Percentiles rank a stretch among this genome's conserved stretches.
Conservation (phyloP, 2,113 vertebrate species). For the Origma solitaria region DNA sequence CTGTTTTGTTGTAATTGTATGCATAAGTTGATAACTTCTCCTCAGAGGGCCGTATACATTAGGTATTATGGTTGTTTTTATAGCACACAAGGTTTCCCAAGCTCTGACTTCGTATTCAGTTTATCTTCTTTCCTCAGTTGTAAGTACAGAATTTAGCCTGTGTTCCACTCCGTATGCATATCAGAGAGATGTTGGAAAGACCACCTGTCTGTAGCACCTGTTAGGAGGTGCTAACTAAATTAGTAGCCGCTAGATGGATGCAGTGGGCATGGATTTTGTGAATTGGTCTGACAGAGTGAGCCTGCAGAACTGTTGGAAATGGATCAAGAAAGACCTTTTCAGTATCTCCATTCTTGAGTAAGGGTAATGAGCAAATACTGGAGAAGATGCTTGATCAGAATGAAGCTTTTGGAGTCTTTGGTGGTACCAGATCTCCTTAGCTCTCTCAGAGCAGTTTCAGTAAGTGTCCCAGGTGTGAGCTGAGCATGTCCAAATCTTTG, state of each 20-base stretch:
- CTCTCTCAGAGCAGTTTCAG: background rate
- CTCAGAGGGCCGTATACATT: background rate
- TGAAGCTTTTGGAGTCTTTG: background rate
- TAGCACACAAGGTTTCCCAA: background rate
- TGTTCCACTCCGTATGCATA: background rate
- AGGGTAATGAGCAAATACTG: background rate
- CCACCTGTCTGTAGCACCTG: background rate
- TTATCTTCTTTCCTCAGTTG: background rate
- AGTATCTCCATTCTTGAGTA: background rate
- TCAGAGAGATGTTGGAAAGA: background rate
- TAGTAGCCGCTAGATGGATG: background rate
- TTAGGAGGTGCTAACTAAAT: background rate
- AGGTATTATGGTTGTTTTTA: background rate
- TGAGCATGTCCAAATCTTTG: background rate
- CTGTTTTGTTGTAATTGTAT: background rate
- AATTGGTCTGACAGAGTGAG: background rate
- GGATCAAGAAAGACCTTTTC: background rate
- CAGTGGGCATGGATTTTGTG: background rate
- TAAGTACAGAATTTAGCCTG: background rate
- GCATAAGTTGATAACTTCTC: constrained; percentile 19
- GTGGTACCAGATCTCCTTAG: background rate
- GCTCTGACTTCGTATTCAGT: background rate
- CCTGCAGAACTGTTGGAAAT: background rate
- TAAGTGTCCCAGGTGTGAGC: background rate
- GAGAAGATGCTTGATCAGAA: background rate